Percentiles rank a stretch among this genome's conserved stretches.
Conservation (phyloP, 2,888 invertebrate species). For the Macaria notata region DNA sequence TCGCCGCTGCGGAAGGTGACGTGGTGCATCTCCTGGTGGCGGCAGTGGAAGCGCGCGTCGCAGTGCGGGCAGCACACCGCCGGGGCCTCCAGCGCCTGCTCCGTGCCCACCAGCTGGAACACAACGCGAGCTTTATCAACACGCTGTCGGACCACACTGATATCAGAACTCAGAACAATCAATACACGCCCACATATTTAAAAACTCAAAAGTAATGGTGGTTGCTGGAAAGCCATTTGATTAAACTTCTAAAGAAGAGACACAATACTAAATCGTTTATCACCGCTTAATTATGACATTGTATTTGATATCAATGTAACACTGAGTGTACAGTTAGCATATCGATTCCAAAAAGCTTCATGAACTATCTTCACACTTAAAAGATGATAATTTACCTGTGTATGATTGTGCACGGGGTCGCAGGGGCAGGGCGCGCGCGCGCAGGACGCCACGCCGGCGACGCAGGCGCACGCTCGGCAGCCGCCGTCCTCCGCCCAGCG, state of each 20-base stretch:
- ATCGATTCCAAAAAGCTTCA: no score
- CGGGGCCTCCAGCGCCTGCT: conserved; percentile 67
- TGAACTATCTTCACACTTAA: no score
- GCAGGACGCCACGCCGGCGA: conserved; percentile 85
- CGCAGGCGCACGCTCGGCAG: conserved; percentile 75
- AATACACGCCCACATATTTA: no score
- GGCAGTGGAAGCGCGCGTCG: conserved; percentile 87
- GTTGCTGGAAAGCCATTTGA: no score
- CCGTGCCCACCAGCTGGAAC: conserved; percentile 79
- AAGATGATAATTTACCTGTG: conserved; percentile 45
- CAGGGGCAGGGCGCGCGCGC: conserved; percentile 87
- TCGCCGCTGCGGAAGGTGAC: conserved; percentile 91
- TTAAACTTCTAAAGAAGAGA: no score
- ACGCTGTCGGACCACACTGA: no score
- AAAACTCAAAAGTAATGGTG: no score
- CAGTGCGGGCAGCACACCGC: conserved; percentile 91
- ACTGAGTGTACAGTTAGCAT: no score
- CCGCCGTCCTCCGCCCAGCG: conserved; percentile 75
- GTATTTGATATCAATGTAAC: no score
- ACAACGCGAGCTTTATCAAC: not conserved
- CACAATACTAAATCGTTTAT: no score
- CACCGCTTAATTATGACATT: no score
- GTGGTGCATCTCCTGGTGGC: conserved; percentile 90
- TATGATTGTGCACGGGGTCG: conserved; percentile 60
- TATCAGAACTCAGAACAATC: no score